phyloP scores from a whole-genome alignment of 2,888 invertebrate species.

The Ochropleura leucogaster region DNA sequence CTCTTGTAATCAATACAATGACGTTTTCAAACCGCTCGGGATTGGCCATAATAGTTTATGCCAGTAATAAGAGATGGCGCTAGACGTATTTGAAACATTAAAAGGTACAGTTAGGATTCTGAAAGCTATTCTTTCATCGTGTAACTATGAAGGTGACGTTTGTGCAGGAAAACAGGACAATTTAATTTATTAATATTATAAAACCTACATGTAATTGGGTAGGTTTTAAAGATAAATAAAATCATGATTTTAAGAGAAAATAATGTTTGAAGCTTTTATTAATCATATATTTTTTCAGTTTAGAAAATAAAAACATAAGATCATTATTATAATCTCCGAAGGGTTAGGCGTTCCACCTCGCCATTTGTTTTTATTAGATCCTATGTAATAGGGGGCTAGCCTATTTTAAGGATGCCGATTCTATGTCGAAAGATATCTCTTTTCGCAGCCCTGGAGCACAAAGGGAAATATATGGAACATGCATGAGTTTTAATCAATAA shows the following conservation, averaged over 20 bases:
- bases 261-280: background rate
- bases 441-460: too few relatives aligned
- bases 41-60: conserved; percentile 42
- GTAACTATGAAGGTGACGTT: background rate
- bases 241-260: too few relatives aligned
- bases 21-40: background rate
- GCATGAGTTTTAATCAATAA: too few relatives aligned
- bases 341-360: too few relatives aligned
- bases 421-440: too few relatives aligned
- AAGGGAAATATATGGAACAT: too few relatives aligned
- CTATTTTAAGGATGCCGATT: too few relatives aligned
- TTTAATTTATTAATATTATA: background rate
- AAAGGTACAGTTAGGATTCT: background rate
- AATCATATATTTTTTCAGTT: background rate
- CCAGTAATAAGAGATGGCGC: conserved; percentile 50
- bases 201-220: background rate
- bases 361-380: too few relatives aligned
- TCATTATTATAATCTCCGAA: too few relatives aligned
- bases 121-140: background rate
- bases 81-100: conserved; percentile 18
- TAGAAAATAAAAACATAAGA: too few relatives aligned
- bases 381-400: too few relatives aligned
- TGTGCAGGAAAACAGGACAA: background rate
- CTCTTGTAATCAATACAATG: conserved; percentile 45
- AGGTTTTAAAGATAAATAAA: background rate